These are phyloP conservation scores for Melinaea marsaeus DNA, from an alignment of 2,888 invertebrate genomes.

Conservation along the genomic window DNA sequence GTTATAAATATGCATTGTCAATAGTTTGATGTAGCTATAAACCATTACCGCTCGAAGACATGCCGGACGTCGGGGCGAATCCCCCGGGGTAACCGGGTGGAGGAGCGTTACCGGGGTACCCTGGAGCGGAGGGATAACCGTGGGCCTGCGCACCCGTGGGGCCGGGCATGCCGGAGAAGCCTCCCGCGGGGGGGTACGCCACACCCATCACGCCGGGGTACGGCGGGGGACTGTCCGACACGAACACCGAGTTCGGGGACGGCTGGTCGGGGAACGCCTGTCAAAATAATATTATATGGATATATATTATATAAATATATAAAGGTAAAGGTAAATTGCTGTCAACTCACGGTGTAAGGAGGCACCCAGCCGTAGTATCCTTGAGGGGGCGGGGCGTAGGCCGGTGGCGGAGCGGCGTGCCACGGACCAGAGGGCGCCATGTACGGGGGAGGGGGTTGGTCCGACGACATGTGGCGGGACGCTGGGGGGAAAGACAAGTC, in stretches of 20 bases:
- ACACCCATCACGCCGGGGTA: slow-evolving; percentile 88
- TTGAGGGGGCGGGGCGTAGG: slow-evolving; percentile 89
- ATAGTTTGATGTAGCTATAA: slow-evolving; percentile 20
- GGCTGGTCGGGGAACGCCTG: slow-evolving; percentile 83
- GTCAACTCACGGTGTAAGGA: slow-evolving; percentile 80
- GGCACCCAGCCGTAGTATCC: slow-evolving; percentile 97
- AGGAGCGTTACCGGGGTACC: slow-evolving; percentile 41
- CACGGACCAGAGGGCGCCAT: slow-evolving; percentile 86
- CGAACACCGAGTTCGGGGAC: slow-evolving; percentile 89
- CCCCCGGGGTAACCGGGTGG: slow-evolving; percentile 52
- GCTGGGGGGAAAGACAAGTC: slow-evolving; percentile 38
- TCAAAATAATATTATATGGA: slow-evolving; percentile 8
- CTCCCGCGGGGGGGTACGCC: slow-evolving; percentile 49
- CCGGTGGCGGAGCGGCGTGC: slow-evolving; percentile 93
- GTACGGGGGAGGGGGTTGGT: slow-evolving; percentile 89
- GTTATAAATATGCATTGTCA: slow-evolving; percentile 19
- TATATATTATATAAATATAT: neutral
- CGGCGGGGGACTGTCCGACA: slow-evolving; percentile 94
- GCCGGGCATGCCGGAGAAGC: slow-evolving; percentile 49
- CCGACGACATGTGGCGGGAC: slow-evolving; percentile 80
- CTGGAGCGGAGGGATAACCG: slow-evolving; percentile 25
- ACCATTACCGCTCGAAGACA: slow-evolving; percentile 57
- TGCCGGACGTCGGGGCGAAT: slow-evolving; percentile 38
- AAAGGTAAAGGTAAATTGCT: neutral
- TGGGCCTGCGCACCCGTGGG: slow-evolving; percentile 45